Percentiles rank a stretch among this genome's conserved stretches.
Conservation (phyloP, 2,888 invertebrate species). For the Taphrorychus bicolor region DNA sequence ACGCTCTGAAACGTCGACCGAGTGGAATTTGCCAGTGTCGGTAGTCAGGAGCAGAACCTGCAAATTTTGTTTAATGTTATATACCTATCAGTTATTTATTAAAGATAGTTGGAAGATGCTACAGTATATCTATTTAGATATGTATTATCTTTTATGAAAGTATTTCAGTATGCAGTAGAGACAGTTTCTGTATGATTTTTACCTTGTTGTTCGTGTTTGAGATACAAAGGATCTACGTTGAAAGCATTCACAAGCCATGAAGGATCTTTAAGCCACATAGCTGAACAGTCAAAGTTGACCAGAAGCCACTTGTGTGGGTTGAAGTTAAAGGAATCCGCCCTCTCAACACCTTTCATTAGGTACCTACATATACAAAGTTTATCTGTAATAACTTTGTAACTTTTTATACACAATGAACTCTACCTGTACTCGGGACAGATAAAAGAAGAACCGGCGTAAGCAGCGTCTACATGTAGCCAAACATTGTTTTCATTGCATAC, state of each 20-base stretch:
- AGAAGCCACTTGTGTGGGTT: slow-evolving; percentile 99
- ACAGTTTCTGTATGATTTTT: slow-evolving; percentile 11
- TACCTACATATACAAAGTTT: slow-evolving; percentile 64
- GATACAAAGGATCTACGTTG: slow-evolving; percentile 95
- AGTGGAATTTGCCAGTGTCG: slow-evolving; percentile 98
- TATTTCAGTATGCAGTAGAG: no score
- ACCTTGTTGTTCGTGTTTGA: slow-evolving; percentile 93
- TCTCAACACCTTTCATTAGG: slow-evolving; percentile 86
- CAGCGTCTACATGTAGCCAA: slow-evolving; percentile 97
- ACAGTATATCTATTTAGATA: no score
- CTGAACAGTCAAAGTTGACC: slow-evolving; percentile 98
- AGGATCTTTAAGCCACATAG: slow-evolving; percentile 95
- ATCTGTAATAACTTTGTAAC: no score
- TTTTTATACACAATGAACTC: no score
- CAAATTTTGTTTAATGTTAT: no score
- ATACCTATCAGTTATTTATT: background rate
- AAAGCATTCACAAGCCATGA: slow-evolving; percentile 92
- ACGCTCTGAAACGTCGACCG: slow-evolving; percentile 88
- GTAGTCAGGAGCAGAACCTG: slow-evolving; percentile 82
- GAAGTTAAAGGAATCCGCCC: slow-evolving; percentile 96
- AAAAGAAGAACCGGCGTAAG: slow-evolving; percentile 95
- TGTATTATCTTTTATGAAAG: no score
- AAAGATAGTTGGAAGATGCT: background rate
- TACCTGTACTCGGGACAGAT: slow-evolving; percentile 96
- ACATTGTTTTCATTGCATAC: slow-evolving; percentile 76